Evolutionary conservation across 2,888 invertebrate genomes (phyloP).

Genomic region (Hylaea fasciaria): DNA sequence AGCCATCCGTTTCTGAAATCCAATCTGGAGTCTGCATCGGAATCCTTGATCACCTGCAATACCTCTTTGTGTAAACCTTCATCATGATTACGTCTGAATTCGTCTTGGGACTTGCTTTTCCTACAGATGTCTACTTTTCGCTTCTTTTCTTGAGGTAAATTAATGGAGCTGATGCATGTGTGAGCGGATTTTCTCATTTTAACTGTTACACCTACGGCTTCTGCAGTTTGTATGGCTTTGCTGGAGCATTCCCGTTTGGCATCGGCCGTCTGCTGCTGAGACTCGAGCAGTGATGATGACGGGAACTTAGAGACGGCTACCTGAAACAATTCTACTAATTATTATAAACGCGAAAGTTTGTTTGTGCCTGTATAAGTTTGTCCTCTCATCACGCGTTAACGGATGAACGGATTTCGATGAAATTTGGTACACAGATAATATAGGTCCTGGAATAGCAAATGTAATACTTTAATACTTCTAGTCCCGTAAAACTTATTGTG

Average conservation of each 20-base stretch:
- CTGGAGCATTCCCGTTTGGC: constrained; percentile 28
- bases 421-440: too few relatives aligned
- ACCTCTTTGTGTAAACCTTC: constrained; percentile 45
- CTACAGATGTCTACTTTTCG: constrained; percentile 37
- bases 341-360: too few relatives aligned
- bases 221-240: constrained; percentile 48
- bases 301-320: constrained; percentile 60
- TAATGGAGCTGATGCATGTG: constrained; percentile 52
- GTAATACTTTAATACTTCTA: too few relatives aligned
- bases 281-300: constrained; percentile 39
- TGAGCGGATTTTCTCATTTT: constrained; percentile 49
- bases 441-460: too few relatives aligned
- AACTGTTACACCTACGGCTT: constrained; percentile 29
- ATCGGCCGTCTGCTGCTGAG: constrained; percentile 34
- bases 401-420: too few relatives aligned
- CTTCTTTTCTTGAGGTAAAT: constrained; percentile 21
- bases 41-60: constrained; percentile 49
- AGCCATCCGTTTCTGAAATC: constrained; percentile 39
- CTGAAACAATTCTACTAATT: constrained; percentile 68
- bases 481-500: too few relatives aligned
- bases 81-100: constrained; percentile 34
- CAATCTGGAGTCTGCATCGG: constrained; percentile 38
- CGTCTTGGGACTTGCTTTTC: constrained; percentile 58
- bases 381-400: too few relatives aligned
- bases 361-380: too few relatives aligned